phyloP scores from a whole-genome alignment of 2,797 vertebrate genomes.

The Salarias fasciatus region DNA sequence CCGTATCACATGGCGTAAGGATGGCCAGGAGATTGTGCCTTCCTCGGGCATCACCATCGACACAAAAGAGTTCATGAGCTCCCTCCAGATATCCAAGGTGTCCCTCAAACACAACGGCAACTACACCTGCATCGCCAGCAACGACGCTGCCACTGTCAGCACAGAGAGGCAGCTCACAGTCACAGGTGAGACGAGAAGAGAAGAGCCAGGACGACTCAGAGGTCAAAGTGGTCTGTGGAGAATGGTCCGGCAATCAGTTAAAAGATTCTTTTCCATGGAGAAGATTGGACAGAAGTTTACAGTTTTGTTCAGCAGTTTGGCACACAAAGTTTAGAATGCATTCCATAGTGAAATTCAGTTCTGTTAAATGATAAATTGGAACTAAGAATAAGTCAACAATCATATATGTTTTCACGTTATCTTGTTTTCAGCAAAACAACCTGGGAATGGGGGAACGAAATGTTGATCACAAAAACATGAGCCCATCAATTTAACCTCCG shows the following conservation, averaged over 20 bases:
- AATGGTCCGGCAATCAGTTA: neutral
- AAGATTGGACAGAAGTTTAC: too few relatives aligned
- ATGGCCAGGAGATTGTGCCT: conserved; percentile 94
- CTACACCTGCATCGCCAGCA: conserved; percentile 96
- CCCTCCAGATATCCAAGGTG: conserved; percentile 94
- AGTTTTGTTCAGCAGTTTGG: too few relatives aligned
- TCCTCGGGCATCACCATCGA: conserved; percentile 96
- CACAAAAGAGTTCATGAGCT: conserved; percentile 98
- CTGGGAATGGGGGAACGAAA: too few relatives aligned
- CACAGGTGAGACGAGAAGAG: conserved; percentile 81
- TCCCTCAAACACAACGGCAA: conserved; percentile 97
- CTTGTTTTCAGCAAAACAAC: too few relatives aligned
- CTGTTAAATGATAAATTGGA: too few relatives aligned
- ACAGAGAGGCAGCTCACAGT: conserved; percentile 96
- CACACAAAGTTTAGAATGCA: too few relatives aligned
- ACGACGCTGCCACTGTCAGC: conserved; percentile 95
- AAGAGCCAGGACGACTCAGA: neutral
- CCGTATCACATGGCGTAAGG: conserved; percentile 98
- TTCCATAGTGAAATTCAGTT: too few relatives aligned
- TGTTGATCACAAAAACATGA: too few relatives aligned
- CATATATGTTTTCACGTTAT: too few relatives aligned
- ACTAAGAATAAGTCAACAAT: too few relatives aligned
- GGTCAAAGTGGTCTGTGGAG: neutral
- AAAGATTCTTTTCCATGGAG: too few relatives aligned
- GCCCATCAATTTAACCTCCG: too few relatives aligned